Evolutionary conservation across 2,113 vertebrate species (phyloP), one percentile per base, ranked within the genome.

Genomic region (Microtus montanus): DNA sequence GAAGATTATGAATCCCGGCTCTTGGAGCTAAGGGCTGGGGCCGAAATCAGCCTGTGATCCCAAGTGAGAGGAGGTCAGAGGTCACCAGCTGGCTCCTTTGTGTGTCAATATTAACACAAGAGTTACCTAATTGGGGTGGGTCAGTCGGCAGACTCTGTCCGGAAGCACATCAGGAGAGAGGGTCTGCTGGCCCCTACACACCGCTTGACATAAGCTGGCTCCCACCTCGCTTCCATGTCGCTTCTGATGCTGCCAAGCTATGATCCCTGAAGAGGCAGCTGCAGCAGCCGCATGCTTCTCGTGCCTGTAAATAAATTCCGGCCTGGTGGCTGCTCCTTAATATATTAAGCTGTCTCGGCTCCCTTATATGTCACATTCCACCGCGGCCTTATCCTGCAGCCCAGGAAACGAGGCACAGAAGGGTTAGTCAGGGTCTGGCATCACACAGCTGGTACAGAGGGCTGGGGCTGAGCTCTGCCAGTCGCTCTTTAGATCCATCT

Each of bases 51-150:
- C 93, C 96, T 94, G 85, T 90, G 96, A 95, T 93, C 95, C 95
- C 96, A 44, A 84, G 90, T 33, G 92, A 77, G 91, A 24, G 5
- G 89, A 73, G 97, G 47, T 94, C 95, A 92, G 95, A 96, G 97
- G 97, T 94, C 93, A 3, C 93, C 97, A 97, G 94, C 96, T 96
- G 97, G 77, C 54, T 64, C 87, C 95, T 96, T 93, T 97, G 95
- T 96, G 94, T 97, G 97, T 96, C 96, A 93, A 94, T 97, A 96
- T 96, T 68, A 93, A 90, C 92, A 93, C 3, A 26, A 93, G 94
- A 93, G 92, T 66, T 80, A 6, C 94, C 93, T 97, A 97, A 97
- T 97, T 97, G 95, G 96, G 95, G 96, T 49, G 80, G 96, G 97
- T 97, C 96, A 95, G 91, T 63, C 49, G 0, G 73, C 7, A 87